Base-by-base conservation (phyloP, 2,888 invertebrate genomes). In the Diachrysia chrysitis region DNA sequence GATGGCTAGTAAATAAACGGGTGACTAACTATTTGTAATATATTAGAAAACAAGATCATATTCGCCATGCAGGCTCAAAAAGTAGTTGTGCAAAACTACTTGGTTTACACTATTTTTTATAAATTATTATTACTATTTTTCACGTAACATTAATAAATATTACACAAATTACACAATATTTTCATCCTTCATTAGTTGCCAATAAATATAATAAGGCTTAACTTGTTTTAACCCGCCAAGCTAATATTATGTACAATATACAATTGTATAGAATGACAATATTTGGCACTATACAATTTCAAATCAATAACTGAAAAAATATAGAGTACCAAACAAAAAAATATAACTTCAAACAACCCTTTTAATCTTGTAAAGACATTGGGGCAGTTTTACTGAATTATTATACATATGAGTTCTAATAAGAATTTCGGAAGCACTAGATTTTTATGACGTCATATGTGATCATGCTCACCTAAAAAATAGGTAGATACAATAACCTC, bases 231-330 rank as follows among this genome's bases (percentile, higher is more conserved):
- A 55, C 23, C 17, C 57, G 54, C 54, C 29, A 64, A 55, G 6
- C 54, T 51, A 51, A 60, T 58, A 57, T 51, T 66, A 70, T 63
- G 16, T 70, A 76, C 62, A 72, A 51, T 65, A 72, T 59, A 74
- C 74, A 78, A 83, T 81, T 85, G 82, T 80, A 80, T 78, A 82
- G 70, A 72, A 56, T 59, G 61, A 29, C 66, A 71, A 58, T 58
- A 61, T 80, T 88, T 88, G 86, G 85, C 87, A 85, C 82, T 83
- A 87, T 85, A 88, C 84, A 89, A 85, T 85, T 85, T 82, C 59
- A 60, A 10, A 48, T 48, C 35, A 67, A 62, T 61, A 19, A 56
- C 0, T 10, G 55, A 62, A 78, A 14, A 61, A n/a, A n/a, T n/a
- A 62, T 19, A 21, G 0, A 58, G n/a, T n/a, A n/a, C 19, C 19